A percentile compares a stretch with the other conserved stretches of the same genome.
Conservation (phyloP, 2,113 vertebrate species). For the Trinectes maculatus region DNA sequence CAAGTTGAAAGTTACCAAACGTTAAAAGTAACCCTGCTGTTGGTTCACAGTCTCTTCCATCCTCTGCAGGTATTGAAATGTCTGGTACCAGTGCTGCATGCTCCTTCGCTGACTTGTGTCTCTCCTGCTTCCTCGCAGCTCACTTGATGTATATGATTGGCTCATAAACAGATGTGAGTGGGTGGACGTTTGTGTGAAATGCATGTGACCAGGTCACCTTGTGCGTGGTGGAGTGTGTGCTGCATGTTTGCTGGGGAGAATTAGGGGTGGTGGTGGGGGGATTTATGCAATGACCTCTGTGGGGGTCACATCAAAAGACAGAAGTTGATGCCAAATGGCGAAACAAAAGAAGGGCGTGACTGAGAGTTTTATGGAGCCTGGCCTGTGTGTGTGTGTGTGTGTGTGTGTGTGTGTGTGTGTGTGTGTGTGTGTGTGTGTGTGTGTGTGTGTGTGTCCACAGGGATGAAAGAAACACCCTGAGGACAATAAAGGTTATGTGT, state of each 20-base stretch:
- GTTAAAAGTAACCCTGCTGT: background rate
- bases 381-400: slow-evolving; percentile 55
- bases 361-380: slow-evolving; percentile 70
- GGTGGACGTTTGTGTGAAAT: slow-evolving; percentile 39
- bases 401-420: slow-evolving; percentile 33
- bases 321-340: slow-evolving; percentile 75
- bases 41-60: background rate
- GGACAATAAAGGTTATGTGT: slow-evolving; percentile 67
- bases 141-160: slow-evolving; percentile 5
- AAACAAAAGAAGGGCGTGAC: slow-evolving; percentile 74
- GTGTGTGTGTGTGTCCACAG: slow-evolving; percentile 48
- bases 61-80: slow-evolving; percentile 4
- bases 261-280: background rate
- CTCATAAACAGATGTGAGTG: slow-evolving; percentile 34
- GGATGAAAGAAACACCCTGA: slow-evolving; percentile 64
- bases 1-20: background rate
- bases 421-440: slow-evolving; percentile 37
- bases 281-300: slow-evolving; percentile 63
- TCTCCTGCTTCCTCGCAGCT: slow-evolving; percentile 2
- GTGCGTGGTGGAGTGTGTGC: slow-evolving; percentile 26
- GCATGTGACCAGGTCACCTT: slow-evolving; percentile 45
- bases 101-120: background rate
- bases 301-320: slow-evolving; percentile 63
- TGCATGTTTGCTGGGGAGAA: slow-evolving; percentile 1
- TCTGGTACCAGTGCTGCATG: background rate